Evolutionary conservation across 2,113 vertebrate species (phyloP), one percentile per base, ranked within the genome.

Genomic region (Microcebus ravelobensis): DNA sequence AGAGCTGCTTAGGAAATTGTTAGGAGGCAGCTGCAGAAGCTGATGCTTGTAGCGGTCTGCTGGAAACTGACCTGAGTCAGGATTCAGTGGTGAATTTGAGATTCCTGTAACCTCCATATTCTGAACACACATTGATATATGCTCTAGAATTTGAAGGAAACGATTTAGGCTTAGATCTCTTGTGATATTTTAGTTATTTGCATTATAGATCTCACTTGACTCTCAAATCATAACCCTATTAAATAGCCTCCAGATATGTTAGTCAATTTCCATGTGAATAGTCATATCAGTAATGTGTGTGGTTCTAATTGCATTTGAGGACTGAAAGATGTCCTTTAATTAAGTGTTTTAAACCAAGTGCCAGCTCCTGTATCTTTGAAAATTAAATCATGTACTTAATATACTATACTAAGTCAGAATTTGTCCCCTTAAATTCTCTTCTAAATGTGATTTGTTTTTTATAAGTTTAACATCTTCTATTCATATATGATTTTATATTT

Each of bases 11-110:
- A 90, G 92, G 91, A 59, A 45, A 52, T 25, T 57, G 76, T 63
- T 8, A 48, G 77, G 59, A 76, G 76, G 92, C 94, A 96, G 93
- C 96, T 97, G 95, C 89, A 45, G 39, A 79, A 23, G 27, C 76
- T 74, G 20, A n/a, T 31, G 85, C 65, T 57, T 42, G 45, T 34
- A 23, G 36, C 15, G 8, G 20, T 67, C 42, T 71, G 50, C 34
- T 52, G 52, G 57, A 59, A 79, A 84, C 39, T 67, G 77, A 71
- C 50, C 65, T 0, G 39, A 80, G 57, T 70, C 10, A 59, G 76
- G 14, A 23, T 42, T 92, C 59, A 42, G 70, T 42, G 50, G 73
- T 77, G 55, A 92, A 55, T 67, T 57, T 68, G 42, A 89, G 36
- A 67, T 36, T 42, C 74, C 65, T 68, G 3, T 4, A n/a, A 70